phyloP scores from a whole-genome alignment of 2,888 invertebrate genomes.

The Harpalus rufipes region DNA sequence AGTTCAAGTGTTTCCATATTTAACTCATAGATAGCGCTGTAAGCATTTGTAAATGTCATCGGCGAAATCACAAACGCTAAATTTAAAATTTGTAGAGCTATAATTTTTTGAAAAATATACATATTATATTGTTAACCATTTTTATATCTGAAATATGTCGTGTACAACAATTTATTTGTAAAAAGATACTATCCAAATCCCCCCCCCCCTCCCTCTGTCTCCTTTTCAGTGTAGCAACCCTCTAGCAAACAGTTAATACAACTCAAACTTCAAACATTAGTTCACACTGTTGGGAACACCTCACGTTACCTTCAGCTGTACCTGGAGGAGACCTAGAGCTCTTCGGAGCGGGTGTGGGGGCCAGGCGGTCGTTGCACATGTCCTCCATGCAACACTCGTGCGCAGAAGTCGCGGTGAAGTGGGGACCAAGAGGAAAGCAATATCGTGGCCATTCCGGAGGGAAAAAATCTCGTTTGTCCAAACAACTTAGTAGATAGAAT shows the following conservation, averaged over 20 bases:
- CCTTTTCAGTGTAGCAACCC: not conserved
- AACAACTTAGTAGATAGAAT: slow-evolving; percentile 47
- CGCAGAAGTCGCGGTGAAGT: slow-evolving; percentile 69
- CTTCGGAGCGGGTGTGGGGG: slow-evolving; percentile 67
- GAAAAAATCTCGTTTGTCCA: slow-evolving; percentile 74
- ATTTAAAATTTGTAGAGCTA: too few species aligned
- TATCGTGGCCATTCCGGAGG: slow-evolving; percentile 81
- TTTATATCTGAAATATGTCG: too few species aligned
- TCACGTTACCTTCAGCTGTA: slow-evolving; percentile 64
- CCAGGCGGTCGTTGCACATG: slow-evolving; percentile 79
- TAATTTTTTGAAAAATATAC: too few species aligned
- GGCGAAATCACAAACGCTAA: too few species aligned
- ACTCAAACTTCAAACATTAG: slow-evolving; percentile 58
- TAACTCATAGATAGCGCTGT: too few species aligned
- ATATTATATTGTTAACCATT: too few species aligned
- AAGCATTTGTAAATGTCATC: too few species aligned
- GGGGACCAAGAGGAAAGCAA: slow-evolving; percentile 75
- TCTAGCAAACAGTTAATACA: slow-evolving; percentile 47
- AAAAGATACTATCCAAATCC: too few species aligned
- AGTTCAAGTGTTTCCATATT: too few species aligned
- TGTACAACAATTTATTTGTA: too few species aligned
- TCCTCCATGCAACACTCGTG: slow-evolving; percentile 79
- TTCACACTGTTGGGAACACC: slow-evolving; percentile 55
- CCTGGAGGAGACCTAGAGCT: slow-evolving; percentile 59
- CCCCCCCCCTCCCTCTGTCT: not conserved